These are phyloP conservation scores for Minunthozetes semirufus DNA, from an alignment of 2,888 invertebrate species.

Conservation along the genomic window DNA sequence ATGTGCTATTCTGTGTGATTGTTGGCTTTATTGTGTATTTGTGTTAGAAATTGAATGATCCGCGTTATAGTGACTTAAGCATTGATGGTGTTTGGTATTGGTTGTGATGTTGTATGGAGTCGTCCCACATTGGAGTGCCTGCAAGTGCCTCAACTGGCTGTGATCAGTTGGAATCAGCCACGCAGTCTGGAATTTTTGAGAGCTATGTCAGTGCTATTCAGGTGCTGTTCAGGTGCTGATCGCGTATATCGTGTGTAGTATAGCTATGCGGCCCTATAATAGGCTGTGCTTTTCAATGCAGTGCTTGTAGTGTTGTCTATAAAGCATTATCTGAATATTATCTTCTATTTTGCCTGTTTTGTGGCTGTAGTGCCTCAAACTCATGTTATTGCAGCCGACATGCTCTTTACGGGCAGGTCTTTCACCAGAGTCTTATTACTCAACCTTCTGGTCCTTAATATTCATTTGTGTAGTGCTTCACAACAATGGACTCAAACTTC, in stretches of 20 bases:
- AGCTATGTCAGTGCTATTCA: constrained; percentile 10
- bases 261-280: constrained; percentile 22
- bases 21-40: too few species aligned
- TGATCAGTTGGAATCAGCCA: too few species aligned
- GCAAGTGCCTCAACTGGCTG: too few species aligned
- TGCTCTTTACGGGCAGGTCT: constrained; percentile 30
- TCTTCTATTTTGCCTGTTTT: constrained; percentile 7
- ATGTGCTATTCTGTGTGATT: too few species aligned
- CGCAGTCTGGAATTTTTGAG: neutral
- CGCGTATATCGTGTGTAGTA: neutral
- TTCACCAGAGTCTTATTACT: constrained; percentile 24
- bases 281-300: neutral
- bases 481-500: neutral
- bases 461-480: constrained; percentile 19
- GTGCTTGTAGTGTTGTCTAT: neutral
- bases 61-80: too few species aligned
- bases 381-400: constrained; percentile 25
- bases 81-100: too few species aligned
- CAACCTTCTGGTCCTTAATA: constrained; percentile 30
- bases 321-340: constrained; percentile 24
- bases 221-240: neutral
- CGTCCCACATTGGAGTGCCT: too few species aligned
- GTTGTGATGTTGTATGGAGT: too few species aligned
- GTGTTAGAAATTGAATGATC: too few species aligned
- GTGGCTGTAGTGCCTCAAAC: neutral